phyloP scores from a whole-genome alignment of 2,113 vertebrate species.

The Apus apus region DNA sequence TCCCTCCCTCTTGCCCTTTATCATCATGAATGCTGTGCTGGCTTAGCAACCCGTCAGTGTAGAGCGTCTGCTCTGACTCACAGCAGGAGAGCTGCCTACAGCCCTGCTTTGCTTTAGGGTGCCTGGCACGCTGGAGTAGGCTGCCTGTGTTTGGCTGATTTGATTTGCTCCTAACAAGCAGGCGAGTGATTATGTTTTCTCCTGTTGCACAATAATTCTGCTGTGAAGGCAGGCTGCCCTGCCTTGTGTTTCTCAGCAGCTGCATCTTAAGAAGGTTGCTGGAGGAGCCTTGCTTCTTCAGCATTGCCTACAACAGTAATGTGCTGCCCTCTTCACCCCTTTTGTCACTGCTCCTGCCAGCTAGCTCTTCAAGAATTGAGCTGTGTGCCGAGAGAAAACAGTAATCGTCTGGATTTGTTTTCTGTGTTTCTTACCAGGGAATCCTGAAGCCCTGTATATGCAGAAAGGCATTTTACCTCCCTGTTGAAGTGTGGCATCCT shows the following conservation, averaged over 20 bases:
- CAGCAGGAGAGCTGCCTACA: neutral
- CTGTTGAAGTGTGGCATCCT: neutral
- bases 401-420: neutral
- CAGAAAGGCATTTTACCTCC: neutral
- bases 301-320: neutral
- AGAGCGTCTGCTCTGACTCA: slow-evolving; percentile 9
- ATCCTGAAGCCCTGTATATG: neutral
- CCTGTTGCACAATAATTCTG: neutral
- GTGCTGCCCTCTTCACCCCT: neutral
- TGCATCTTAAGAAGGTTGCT: neutral
- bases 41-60: neutral
- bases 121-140: neutral
- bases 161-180: slow-evolving; percentile 15
- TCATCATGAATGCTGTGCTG: fast-evolving
- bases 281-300: neutral
- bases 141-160: neutral
- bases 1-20: neutral
- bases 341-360: neutral
- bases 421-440: neutral
- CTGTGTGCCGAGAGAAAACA: neutral
- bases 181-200: neutral
- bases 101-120: neutral
- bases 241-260: neutral
- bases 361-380: neutral
- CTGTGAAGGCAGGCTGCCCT: neutral